Conservation (phyloP, 2,113 vertebrate genomes). For the Montifringilla adamsi region DNA sequence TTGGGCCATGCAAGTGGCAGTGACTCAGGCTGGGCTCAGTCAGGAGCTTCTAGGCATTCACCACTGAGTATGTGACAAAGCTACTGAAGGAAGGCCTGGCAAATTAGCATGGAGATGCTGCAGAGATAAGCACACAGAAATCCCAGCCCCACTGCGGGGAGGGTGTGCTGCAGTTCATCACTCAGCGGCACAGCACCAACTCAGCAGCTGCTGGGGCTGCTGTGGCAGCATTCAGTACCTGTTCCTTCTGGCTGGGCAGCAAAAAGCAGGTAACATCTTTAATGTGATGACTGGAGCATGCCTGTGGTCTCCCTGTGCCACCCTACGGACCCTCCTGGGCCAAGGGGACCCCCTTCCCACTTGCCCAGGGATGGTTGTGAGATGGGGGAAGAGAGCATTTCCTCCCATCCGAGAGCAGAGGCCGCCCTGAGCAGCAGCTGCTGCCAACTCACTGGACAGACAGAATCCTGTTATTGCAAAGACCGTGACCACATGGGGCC, state of each 20-base stretch:
- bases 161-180: background rate
- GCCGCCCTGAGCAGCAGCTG: background rate
- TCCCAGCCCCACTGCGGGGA: background rate
- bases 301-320: background rate
- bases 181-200: background rate
- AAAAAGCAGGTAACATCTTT: background rate
- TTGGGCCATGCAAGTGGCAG: background rate
- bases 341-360: background rate
- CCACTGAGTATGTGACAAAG: background rate
- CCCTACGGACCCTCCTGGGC: rapidly evolving
- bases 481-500: conserved; percentile 22
- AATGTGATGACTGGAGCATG: background rate
- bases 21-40: background rate
- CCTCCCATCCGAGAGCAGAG: background rate
- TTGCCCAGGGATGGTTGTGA: background rate
- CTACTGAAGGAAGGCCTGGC: background rate
- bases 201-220: background rate
- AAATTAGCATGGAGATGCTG: background rate
- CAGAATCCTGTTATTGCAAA: conserved; percentile 58
- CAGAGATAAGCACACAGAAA: background rate
- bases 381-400: background rate
- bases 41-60: background rate
- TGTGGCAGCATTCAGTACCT: rapidly evolving
- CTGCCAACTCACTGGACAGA: conserved; percentile 13
- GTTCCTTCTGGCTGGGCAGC: background rate